Evolutionary conservation across 1,140 invertebrate species (phyloP).

Genomic region (Ceratina japonica): DNA sequence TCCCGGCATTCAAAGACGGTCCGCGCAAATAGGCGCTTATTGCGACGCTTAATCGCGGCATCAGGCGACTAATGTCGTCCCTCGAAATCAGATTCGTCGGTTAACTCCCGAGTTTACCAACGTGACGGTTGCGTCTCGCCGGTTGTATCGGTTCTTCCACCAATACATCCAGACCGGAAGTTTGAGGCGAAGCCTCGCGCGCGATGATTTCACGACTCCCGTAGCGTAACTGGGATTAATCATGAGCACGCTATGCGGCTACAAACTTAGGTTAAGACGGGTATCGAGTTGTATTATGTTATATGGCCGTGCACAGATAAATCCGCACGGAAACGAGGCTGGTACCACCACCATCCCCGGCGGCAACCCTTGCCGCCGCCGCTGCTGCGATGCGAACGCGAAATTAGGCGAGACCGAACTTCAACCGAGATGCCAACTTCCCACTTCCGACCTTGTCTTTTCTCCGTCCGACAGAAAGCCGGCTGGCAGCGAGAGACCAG

Average conservation of each 20-base stretch:
- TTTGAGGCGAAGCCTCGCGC: conserved; percentile 42
- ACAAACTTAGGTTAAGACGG: conserved; percentile 42
- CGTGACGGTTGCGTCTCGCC: conserved; percentile 47
- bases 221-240: conserved; percentile 58
- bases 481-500: neutral
- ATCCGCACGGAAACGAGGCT: conserved; percentile 9
- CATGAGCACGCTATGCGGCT: conserved; percentile 46
- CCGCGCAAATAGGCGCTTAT: conserved; percentile 41
- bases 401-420: conserved; percentile 58
- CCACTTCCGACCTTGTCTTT: conserved; percentile 53
- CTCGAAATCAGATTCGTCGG: conserved; percentile 22
- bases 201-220: conserved; percentile 59
- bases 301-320: conserved; percentile 40
- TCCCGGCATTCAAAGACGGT: conserved; percentile 32
- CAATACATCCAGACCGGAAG: conserved; percentile 49
- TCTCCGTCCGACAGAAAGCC: conserved; percentile 32
- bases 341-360: neutral
- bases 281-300: conserved; percentile 54
- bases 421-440: conserved; percentile 30
- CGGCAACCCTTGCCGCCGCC: neutral
- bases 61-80: conserved; percentile 37
- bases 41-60: conserved; percentile 51
- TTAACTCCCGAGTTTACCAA: conserved; percentile 53
- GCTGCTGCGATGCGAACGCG: conserved; percentile 1
- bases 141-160: conserved; percentile 63